Evolutionary conservation across 1,140 invertebrate species (phyloP).

Genomic region (Drepana arcuata): DNA sequence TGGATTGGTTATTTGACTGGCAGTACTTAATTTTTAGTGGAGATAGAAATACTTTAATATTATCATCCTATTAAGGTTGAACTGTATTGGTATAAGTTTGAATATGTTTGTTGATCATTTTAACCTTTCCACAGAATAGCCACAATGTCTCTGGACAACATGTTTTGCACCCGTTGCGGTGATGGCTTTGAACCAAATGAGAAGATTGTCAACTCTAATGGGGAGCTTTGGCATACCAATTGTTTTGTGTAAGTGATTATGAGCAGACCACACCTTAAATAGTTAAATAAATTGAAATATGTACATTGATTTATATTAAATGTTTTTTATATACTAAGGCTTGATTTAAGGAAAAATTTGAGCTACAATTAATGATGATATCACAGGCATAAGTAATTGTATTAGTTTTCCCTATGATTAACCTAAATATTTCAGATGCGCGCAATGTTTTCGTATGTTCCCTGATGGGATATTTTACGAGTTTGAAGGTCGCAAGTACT

Average conservation of each 20-base stretch:
- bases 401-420: background rate
- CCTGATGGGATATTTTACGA: slow-evolving; percentile 99
- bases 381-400: too few relatives aligned
- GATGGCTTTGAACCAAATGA: slow-evolving; percentile 96
- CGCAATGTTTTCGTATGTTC: slow-evolving; percentile 98
- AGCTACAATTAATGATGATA: background rate
- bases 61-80: too few relatives aligned
- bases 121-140: too few relatives aligned
- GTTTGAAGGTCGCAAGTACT: slow-evolving; percentile 99
- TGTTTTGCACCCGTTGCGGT: slow-evolving; percentile 94
- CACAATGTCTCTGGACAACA: slow-evolving; percentile 88
- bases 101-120: too few relatives aligned
- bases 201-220: slow-evolving; percentile 99
- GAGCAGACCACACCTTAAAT: too few relatives aligned
- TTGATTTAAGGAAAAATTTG: background rate
- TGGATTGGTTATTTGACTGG: too few relatives aligned
- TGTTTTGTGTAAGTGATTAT: slow-evolving; percentile 97
- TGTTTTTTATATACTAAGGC: slow-evolving; percentile 74
- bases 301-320: too few relatives aligned
- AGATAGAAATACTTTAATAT: too few relatives aligned
- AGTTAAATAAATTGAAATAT: too few relatives aligned
- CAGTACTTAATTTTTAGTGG: too few relatives aligned
- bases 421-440: slow-evolving; percentile 80
- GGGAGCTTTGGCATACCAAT: slow-evolving; percentile 98
- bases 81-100: too few relatives aligned